Percentiles rank a stretch among this genome's conserved stretches.
These are phyloP conservation scores for Notarius lentiginosus DNA, from an alignment of 2,113 vertebrate genomes.

Conservation along the genomic window DNA sequence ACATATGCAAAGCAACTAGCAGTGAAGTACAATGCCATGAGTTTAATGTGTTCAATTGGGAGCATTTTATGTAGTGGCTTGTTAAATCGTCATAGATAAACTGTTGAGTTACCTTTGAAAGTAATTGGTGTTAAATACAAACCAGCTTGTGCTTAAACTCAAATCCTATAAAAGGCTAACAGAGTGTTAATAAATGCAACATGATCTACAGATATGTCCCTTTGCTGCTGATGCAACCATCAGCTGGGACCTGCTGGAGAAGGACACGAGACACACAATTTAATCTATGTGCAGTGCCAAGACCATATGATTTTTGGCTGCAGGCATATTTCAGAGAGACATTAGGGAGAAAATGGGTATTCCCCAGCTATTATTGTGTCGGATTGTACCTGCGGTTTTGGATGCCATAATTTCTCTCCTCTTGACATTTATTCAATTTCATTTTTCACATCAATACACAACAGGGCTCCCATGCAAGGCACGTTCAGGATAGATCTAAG, in stretches of 20 bases:
- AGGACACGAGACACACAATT: not conserved
- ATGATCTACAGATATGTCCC: not conserved
- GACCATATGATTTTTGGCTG: not conserved
- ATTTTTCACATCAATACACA: not conserved
- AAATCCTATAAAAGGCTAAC: not conserved
- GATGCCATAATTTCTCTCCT: not conserved
- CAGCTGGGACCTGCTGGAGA: not conserved
- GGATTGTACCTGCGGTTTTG: not conserved
- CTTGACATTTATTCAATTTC: not conserved
- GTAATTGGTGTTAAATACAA: not conserved
- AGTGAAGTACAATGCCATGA: not conserved
- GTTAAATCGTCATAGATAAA: not conserved
- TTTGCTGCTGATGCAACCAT: not conserved
- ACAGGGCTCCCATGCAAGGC: not conserved
- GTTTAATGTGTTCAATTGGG: not conserved
- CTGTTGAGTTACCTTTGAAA: not conserved
- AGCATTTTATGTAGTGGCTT: not conserved
- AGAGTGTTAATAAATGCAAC: not conserved
- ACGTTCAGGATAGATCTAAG: not conserved
- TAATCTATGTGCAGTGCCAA: not conserved
- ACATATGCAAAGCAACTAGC: not conserved
- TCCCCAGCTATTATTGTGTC: not conserved
- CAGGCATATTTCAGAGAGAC: not conserved
- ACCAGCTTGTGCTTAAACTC: not conserved
- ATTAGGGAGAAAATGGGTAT: not conserved